Percentiles rank a stretch among this genome's conserved stretches.
phyloP scores from a whole-genome alignment of 1,140 invertebrate species.

The Drosophila micromelanica region DNA sequence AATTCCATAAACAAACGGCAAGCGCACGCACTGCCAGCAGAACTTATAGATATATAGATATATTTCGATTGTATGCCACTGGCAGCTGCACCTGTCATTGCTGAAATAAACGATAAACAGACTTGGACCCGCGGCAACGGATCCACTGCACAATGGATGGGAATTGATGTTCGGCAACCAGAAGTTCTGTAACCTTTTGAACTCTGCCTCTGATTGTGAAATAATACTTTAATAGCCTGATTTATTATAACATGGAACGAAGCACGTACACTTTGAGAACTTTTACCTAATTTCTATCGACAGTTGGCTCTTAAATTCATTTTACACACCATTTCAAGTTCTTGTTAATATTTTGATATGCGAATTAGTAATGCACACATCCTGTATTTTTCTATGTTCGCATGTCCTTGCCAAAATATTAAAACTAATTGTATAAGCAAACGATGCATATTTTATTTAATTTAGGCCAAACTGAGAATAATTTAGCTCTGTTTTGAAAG shows the following conservation, averaged over 20 bases:
- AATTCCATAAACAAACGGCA: constrained; percentile 73
- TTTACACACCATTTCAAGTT: constrained; percentile 14
- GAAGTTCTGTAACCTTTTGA: constrained; percentile 68
- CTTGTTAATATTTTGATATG: not conserved
- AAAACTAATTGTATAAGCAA: not conserved
- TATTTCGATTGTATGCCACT: constrained; percentile 51
- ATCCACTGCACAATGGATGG: constrained; percentile 56
- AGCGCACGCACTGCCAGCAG: constrained; percentile 39
- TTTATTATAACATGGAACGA: constrained; percentile 47
- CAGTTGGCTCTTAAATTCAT: constrained; percentile 10
- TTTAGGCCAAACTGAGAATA: not conserved
- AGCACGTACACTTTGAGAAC: constrained; percentile 24
- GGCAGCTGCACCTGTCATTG: constrained; percentile 80
- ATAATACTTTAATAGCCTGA: constrained; percentile 52
- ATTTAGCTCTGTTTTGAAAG: not conserved
- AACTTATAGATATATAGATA: constrained; percentile 47
- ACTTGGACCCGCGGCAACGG: constrained; percentile 31
- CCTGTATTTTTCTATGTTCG: not conserved
- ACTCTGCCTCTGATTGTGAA: constrained; percentile 55
- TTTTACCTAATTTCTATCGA: constrained; percentile 14
- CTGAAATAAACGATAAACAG: constrained; percentile 74
- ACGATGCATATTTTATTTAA: not conserved
- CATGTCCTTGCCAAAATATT: not conserved
- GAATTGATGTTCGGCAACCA: constrained; percentile 56
- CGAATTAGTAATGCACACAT: no score